Evolutionary conservation across 2,888 invertebrate species (phyloP).

Genomic region (Melinaea menophilus): DNA sequence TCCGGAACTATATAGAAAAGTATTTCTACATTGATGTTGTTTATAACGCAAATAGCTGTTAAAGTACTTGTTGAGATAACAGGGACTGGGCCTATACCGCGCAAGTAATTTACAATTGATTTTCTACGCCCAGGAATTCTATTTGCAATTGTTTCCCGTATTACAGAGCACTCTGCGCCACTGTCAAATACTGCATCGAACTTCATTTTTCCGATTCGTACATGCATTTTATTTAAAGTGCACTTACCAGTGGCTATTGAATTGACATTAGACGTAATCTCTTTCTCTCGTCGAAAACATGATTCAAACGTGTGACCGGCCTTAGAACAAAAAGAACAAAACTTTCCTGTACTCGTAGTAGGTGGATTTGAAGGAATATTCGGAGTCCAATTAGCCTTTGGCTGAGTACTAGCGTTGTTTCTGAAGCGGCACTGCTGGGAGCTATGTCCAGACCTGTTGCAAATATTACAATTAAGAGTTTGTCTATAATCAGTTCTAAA

Average conservation of each 20-base stretch:
- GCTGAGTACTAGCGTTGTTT: background rate
- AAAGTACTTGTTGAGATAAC: conserved; percentile 13
- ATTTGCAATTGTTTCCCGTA: conserved; percentile 31
- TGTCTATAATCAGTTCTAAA: background rate
- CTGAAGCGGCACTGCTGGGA: background rate
- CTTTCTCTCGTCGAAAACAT: conserved; percentile 32
- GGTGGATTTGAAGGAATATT: background rate
- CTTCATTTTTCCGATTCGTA: conserved; percentile 20
- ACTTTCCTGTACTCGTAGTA: background rate
- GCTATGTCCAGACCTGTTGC: conserved; percentile 5
- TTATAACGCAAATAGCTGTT: conserved; percentile 16
- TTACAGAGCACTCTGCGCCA: conserved; percentile 36
- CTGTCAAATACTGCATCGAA: conserved; percentile 34
- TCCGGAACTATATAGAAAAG: conserved; percentile 16
- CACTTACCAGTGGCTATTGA: conserved; percentile 26
- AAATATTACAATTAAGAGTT: conserved; percentile 3
- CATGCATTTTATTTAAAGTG: conserved; percentile 18
- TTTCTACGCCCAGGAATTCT: conserved; percentile 28
- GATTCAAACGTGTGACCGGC: conserved; percentile 32
- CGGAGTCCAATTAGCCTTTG: background rate
- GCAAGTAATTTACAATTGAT: conserved; percentile 19
- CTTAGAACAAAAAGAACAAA: conserved; percentile 31
- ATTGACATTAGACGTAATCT: conserved; percentile 32
- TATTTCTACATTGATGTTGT: conserved; percentile 18
- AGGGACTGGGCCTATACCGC: conserved; percentile 13